Percentiles rank a stretch among this genome's conserved stretches.
phyloP scores from a whole-genome alignment of 2,113 vertebrate genomes.

The Cryptomyrus ogoouensis region DNA sequence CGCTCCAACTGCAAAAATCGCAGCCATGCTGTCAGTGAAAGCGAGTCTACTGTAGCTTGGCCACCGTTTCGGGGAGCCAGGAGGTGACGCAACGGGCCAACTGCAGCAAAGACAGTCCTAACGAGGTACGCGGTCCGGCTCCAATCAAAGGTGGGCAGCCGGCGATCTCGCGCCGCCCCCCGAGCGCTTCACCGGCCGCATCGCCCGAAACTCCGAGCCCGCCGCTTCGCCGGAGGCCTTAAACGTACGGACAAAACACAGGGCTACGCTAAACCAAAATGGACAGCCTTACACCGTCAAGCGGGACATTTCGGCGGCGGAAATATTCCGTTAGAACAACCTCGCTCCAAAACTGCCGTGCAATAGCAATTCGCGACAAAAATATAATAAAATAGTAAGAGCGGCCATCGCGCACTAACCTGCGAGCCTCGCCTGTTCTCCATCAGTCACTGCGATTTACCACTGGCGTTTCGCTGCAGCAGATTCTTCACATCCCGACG shows the following conservation, averaged over 20 bases:
- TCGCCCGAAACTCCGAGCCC: constrained; percentile 47
- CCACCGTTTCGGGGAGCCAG: not conserved
- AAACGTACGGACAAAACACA: constrained; percentile 55
- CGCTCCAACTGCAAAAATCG: not conserved
- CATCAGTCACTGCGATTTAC: constrained; percentile 56
- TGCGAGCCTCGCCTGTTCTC: constrained; percentile 72
- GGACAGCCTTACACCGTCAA: not conserved
- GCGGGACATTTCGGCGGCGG: constrained; percentile 28
- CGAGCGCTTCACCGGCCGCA: constrained; percentile 53
- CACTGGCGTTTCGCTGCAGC: constrained; percentile 21
- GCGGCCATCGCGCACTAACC: constrained; percentile 69
- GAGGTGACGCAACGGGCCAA: not conserved
- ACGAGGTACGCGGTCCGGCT: not conserved
- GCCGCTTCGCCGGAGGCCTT: constrained; percentile 53
- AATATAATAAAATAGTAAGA: constrained; percentile 56
- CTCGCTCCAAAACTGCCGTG: not conserved
- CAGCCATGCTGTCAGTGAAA: not conserved
- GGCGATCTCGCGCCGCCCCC: constrained; percentile 30
- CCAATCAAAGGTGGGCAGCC: not conserved
- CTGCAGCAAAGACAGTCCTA: not conserved
- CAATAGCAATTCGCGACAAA: constrained; percentile 40
- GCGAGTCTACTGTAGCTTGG: not conserved
- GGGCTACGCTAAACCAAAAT: constrained; percentile 32
- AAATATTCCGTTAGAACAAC: constrained; percentile 48
- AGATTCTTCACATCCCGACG: constrained; percentile 48